Evolutionary conservation across 2,113 vertebrate genomes (phyloP), one percentile per base, ranked within the genome.

Genomic region (Forbesichthys agassizii): DNA sequence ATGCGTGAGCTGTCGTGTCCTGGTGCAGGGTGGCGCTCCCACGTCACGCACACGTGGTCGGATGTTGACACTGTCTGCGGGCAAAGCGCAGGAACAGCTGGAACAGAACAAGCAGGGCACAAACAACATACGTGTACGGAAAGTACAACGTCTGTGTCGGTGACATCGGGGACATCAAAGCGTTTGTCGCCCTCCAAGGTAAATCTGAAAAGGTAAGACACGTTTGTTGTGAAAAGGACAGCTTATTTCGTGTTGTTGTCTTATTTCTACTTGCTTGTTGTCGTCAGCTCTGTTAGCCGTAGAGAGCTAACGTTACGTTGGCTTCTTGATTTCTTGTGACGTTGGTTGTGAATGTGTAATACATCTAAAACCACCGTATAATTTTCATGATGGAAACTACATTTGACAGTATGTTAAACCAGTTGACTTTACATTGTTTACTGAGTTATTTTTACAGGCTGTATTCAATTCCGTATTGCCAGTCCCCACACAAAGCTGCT

Each of bases 41-140:
- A 33, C 33, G 33, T 33, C 7, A 73, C 81, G 83, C 75, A 72
- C 1, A 13, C 5, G 51, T 54, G 16, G 75, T 82, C 90, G 91
- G 91, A 92, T 91, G 91, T 91, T 92, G 89, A 91, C 57, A 86
- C 36, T 66, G 16, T 66, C 74, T 77, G 7, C 5, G 3, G 77
- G 82, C 64, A 2, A 5, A 65, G 69, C 16, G 33, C 64, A 71
- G 85, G 87, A 91, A 91, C 90, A 89, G 90, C 88, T 90, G 90
- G 84, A 87, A 78, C 73, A 86, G 85, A 88, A 33, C 61, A 18
- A 48, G 68, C n/a, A 33, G 11, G 33, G 20, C 1, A 18, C 36
- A 77, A 76, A 80, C 67, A 75, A 57, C 68, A 61, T 42, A 71
- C 54, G 66, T 48, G 8, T 48, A 18, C 3, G 33, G 69, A 9